Conservation (phyloP, 2,797 vertebrate species). For the Phalanger gymnotis region DNA sequence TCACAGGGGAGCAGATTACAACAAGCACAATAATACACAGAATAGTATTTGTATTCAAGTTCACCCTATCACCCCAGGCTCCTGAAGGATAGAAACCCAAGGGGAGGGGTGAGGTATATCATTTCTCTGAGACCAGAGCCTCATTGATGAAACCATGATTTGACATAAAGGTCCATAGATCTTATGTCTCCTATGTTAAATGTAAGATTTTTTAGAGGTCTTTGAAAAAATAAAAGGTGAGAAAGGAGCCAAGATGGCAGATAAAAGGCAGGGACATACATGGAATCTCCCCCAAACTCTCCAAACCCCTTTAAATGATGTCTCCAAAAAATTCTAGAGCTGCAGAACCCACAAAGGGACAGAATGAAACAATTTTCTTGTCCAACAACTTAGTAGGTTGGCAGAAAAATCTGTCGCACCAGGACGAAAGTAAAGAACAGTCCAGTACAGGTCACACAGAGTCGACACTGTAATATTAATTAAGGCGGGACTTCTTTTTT, state of each 20-base stretch:
- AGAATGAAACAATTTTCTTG: neutral
- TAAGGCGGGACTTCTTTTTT: too few relatives aligned
- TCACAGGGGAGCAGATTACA: too few relatives aligned
- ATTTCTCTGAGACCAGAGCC: neutral
- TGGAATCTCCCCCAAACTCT: neutral
- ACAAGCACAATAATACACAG: neutral
- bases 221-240: neutral
- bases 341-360: neutral
- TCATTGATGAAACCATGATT: neutral
- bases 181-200: neutral
- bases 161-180: neutral
- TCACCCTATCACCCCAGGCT: neutral
- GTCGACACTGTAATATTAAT: too few relatives aligned
- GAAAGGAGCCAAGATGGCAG: neutral
- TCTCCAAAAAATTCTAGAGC: too few relatives aligned
- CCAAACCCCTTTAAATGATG: neutral
- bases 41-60: neutral
- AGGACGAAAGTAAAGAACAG: too few relatives aligned
- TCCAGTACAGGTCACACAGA: too few relatives aligned
- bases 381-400: neutral
- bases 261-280: too few relatives aligned
- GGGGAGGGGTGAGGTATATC: too few relatives aligned
- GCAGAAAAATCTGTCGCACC: too few relatives aligned
- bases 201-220: neutral
- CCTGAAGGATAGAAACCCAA: neutral